Percentiles rank a stretch among this genome's conserved stretches.
Evolutionary conservation across 2,888 invertebrate species (phyloP).

Genomic region (Capitulum mitella): DNA sequence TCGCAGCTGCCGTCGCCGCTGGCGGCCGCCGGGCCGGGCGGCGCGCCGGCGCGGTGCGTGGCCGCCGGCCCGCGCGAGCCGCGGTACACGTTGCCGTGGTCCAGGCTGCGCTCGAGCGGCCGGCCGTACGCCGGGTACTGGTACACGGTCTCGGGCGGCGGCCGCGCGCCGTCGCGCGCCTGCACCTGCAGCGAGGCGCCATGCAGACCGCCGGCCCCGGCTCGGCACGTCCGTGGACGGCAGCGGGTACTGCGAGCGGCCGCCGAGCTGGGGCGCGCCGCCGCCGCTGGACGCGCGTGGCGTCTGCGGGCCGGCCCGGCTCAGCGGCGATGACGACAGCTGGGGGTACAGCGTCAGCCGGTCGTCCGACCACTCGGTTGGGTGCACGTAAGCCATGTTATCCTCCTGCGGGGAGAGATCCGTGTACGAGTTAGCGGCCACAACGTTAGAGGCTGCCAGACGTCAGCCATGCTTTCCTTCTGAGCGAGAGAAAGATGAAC

Average conservation of each 20-base stretch:
- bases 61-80: not conserved
- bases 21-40: not conserved
- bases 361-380: constrained; percentile 9
- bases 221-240: not conserved
- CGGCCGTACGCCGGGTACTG: not conserved
- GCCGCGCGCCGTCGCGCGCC: not conserved
- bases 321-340: not conserved
- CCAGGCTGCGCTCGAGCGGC: constrained; percentile 7
- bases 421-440: too few relatives aligned
- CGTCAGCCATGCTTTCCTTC: too few relatives aligned
- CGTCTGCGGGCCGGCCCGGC: not conserved
- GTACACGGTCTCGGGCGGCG: constrained; percentile 3
- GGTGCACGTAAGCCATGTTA: constrained; percentile 13
- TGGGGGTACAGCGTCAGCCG: constrained; percentile 19
- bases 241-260: not conserved
- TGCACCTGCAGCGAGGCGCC: not conserved
- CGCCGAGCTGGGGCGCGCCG: not conserved
- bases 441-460: too few relatives aligned
- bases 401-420: not conserved
- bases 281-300: not conserved
- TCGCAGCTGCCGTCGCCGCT: not conserved
- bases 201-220: not conserved
- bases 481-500: too few relatives aligned
- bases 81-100: not conserved
- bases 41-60: not conserved